These are phyloP conservation scores for Lagocephalus sceleratus DNA, from an alignment of 2,797 vertebrate genomes.

Conservation along the genomic window DNA sequence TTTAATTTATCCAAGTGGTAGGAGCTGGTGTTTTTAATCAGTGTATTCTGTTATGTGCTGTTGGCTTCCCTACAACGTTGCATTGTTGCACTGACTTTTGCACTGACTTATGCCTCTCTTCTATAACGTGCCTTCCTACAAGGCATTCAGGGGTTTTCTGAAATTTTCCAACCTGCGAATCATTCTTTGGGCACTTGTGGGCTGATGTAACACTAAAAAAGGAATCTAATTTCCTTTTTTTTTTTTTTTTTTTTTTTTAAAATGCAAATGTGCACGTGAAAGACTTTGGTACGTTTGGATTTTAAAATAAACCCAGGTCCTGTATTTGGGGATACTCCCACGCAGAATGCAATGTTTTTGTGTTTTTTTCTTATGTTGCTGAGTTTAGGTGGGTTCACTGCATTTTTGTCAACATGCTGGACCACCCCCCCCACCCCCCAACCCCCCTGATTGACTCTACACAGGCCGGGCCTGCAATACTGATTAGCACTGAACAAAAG, in stretches of 20 bases:
- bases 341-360: conserved; percentile 48
- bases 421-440: no score
- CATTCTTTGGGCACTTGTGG: background rate
- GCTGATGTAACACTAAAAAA: background rate
- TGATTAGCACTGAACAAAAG: conserved; percentile 58
- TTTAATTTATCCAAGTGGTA: no score
- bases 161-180: background rate
- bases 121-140: background rate
- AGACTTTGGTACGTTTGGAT: conserved; percentile 7
- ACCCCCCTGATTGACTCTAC: conserved; percentile 21
- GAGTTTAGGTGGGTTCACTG: no score
- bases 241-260: no score
- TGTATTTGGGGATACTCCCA: conserved; percentile 43
- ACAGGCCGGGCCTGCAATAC: conserved; percentile 56
- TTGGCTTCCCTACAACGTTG: background rate
- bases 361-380: conserved; percentile 36
- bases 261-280: background rate
- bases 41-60: background rate
- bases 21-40: background rate
- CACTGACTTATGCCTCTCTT: no score
- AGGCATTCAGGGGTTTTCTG: background rate
- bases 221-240: background rate
- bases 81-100: conserved; percentile 19
- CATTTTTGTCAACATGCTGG: conserved; percentile 42
- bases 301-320: conserved; percentile 8